A percentile compares a stretch with the other conserved stretches of the same genome.
Conservation (phyloP, 2,113 vertebrate genomes). For the Climacteris rufus region DNA sequence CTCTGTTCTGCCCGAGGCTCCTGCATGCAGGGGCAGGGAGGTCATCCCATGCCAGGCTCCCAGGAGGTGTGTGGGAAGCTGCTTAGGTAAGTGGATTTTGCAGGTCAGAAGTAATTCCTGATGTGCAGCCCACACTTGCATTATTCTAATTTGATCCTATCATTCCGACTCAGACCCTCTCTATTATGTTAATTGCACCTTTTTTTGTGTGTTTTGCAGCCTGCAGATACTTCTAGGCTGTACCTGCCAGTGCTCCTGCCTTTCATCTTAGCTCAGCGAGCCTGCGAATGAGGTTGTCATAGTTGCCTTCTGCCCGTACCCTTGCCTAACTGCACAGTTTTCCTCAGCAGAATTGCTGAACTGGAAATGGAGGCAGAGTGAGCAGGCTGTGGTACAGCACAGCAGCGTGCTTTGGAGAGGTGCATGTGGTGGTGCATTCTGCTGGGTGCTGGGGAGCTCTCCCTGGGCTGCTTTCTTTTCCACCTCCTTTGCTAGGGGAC, state of each 20-base stretch:
- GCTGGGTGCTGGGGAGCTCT: neutral
- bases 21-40: neutral
- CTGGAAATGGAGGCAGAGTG: neutral
- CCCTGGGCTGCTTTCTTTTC: neutral
- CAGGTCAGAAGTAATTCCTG: conserved; percentile 17
- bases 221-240: neutral
- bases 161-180: neutral
- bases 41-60: neutral
- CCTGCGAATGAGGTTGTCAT: neutral
- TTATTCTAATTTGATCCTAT: conserved; percentile 24
- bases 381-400: neutral
- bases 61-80: neutral
- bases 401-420: neutral
- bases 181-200: neutral
- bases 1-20: neutral
- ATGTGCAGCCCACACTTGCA: conserved; percentile 10
- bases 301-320: neutral
- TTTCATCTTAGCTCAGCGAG: neutral
- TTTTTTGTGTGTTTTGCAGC: neutral
- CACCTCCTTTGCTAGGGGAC: neutral
- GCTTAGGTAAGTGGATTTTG: conserved; percentile 46
- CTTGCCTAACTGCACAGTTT: neutral
- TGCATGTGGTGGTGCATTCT: neutral
- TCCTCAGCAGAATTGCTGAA: neutral
- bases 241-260: neutral